Base-by-base conservation (phyloP, 2,888 invertebrate species). In the Diplazon laetatorius region DNA sequence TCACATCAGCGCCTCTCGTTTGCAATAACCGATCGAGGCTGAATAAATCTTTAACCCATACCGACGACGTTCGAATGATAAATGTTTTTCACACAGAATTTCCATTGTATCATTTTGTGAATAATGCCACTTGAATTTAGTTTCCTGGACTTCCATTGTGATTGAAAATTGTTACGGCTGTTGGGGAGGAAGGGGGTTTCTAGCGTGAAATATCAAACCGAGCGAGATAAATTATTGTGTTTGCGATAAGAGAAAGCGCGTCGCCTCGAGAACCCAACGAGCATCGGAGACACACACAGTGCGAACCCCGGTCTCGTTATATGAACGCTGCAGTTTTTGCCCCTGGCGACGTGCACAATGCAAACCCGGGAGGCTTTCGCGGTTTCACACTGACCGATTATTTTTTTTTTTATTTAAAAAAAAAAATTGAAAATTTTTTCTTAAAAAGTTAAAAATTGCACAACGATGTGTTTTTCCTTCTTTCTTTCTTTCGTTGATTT, bases 241-340 rank as follows among this genome's bases (percentile, higher is more conserved):
- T 73, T 50, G 59, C 66, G 66, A 73, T 73, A 66, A 73, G 66
- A 73, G 73, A 73, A 73, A 73, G 73, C 39, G 46, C 39, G 35
- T n/a, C n/a, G n/a, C 37, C 30, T 20, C n/a, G 63, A 18, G 66
- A 20, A 16, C 63, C 42, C 12, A 14, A 59, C 42, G 70, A 37
- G 46, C 18, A 63, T 55, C 44, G 63, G 44, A 55, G 44, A 57
- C 42, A 46, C 48, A n/a, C n/a, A n/a, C n/a, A n/a, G n/a, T n/a
- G 20, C 14, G 48, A 60, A 60, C 22, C 59, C 63, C 44, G 20
- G 55, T 14, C n/a, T 35, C 20, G 37, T 30, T 5, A 12, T n/a
- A n/a, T n/a, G 1, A n/a, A 10, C n/a, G 42, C 1, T 42, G 59
- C n/a, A 4, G 42, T 12, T 42, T 4, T 39, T 30, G 42, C 71